Conservation (phyloP, 2,113 vertebrate species). For the Dunckerocampus dactyliophorus region DNA sequence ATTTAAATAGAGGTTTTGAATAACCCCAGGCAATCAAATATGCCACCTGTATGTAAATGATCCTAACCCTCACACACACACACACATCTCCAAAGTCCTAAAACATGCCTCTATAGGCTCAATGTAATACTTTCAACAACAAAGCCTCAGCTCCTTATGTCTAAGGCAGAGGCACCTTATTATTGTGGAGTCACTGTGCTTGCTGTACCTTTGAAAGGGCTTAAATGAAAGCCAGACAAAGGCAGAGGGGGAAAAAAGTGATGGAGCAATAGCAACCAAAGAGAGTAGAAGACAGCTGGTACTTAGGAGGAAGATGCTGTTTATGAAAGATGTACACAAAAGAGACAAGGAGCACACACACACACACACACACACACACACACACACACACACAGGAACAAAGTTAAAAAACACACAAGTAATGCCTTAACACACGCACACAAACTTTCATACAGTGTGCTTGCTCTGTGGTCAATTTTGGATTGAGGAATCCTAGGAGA, state of each 20-base stretch:
- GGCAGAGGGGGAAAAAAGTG: constrained; percentile 6
- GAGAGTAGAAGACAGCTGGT: constrained; percentile 49
- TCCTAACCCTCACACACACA: constrained; percentile 9
- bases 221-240: constrained; percentile 35
- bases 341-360: not conserved
- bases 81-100: constrained; percentile 22
- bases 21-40: constrained; percentile 50
- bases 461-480: constrained; percentile 25
- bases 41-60: constrained; percentile 71
- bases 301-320: constrained; percentile 28
- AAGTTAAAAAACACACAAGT: constrained; percentile 19
- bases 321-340: constrained; percentile 26
- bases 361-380: not conserved
- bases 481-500: constrained; percentile 48
- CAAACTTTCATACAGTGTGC: constrained; percentile 4
- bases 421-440: constrained; percentile 12
- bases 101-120: constrained; percentile 19
- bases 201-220: constrained; percentile 28
- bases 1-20: constrained; percentile 46
- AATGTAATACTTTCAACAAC: constrained; percentile 24
- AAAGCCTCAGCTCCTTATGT: constrained; percentile 20
- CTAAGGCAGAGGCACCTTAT: constrained; percentile 11
- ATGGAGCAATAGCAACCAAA: constrained; percentile 34
- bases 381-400: not conserved
- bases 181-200: constrained; percentile 6